phyloP scores from a whole-genome alignment of 2,888 invertebrate genomes.

The Sphaerophoria rueppellii region DNA sequence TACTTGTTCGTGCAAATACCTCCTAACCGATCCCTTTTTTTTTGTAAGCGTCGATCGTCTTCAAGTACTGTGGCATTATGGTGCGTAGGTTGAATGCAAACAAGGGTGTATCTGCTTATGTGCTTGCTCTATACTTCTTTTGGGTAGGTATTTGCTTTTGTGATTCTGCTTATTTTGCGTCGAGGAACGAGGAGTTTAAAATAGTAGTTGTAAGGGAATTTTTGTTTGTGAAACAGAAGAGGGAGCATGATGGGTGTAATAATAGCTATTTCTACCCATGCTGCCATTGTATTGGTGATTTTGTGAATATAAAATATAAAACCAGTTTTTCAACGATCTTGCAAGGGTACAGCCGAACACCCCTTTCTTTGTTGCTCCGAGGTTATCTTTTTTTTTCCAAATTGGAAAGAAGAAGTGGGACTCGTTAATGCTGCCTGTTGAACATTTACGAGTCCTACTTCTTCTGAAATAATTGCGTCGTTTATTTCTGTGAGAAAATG shows the following conservation, averaged over 20 bases:
- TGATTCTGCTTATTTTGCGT: constrained; percentile 40
- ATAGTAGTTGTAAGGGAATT: constrained; percentile 14
- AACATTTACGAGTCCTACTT: no score
- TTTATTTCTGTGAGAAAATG: no score
- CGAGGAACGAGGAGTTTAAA: constrained; percentile 23
- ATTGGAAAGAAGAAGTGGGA: constrained; percentile 15
- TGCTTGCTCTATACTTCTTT: constrained; percentile 23
- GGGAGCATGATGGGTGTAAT: constrained; percentile 15
- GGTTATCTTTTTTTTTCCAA: constrained; percentile 29
- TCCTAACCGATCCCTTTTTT: constrained; percentile 34
- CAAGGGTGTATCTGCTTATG: constrained; percentile 38
- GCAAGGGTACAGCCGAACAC: constrained; percentile 30
- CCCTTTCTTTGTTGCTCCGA: constrained; percentile 54
- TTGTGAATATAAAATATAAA: constrained; percentile 30
- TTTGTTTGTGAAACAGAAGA: constrained; percentile 4
- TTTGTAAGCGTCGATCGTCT: background rate
- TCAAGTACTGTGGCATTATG: background rate
- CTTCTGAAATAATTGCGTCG: no score
- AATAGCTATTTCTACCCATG: background rate
- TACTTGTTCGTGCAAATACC: constrained; percentile 39
- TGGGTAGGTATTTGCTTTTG: constrained; percentile 21
- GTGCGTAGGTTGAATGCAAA: constrained; percentile 16
- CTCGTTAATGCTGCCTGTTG: background rate
- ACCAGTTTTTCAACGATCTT: constrained; percentile 47
- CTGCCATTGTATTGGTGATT: background rate